Conservation (phyloP, 2,113 vertebrate genomes). For the Hyaena hyaena region DNA sequence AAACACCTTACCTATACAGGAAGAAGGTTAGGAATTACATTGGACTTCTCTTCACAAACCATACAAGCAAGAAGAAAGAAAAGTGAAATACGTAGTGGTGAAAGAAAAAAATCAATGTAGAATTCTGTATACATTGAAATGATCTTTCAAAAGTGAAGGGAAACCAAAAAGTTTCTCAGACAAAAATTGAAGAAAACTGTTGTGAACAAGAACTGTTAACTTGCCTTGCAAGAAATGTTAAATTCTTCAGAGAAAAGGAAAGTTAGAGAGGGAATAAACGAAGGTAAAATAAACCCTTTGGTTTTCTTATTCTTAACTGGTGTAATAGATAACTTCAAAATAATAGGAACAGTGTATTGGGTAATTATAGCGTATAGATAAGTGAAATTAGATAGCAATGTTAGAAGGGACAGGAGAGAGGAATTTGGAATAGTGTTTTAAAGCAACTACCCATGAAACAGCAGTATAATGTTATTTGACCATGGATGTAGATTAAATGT, state of each 20-base stretch:
- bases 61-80: not conserved
- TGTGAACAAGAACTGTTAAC: not conserved
- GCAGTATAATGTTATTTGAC: not conserved
- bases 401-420: not conserved
- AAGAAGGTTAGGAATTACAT: not conserved
- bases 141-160: not conserved
- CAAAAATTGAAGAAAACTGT: not conserved
- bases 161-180: not conserved
- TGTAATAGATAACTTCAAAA: not conserved
- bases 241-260: conserved; percentile 2
- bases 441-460: not conserved
- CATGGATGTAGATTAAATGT: not conserved
- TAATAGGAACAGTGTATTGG: not conserved
- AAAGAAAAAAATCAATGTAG: not conserved
- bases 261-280: not conserved
- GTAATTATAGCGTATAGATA: not conserved
- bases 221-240: conserved; percentile 15
- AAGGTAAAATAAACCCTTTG: conserved; percentile 40
- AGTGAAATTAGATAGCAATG: not conserved
- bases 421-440: not conserved
- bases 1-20: not conserved
- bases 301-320: not conserved
- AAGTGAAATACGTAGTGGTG: not conserved
- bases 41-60: not conserved
- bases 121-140: not conserved